Base-by-base conservation (phyloP, 2,113 vertebrate species). In the Machaerirhynchus nigripectus region DNA sequence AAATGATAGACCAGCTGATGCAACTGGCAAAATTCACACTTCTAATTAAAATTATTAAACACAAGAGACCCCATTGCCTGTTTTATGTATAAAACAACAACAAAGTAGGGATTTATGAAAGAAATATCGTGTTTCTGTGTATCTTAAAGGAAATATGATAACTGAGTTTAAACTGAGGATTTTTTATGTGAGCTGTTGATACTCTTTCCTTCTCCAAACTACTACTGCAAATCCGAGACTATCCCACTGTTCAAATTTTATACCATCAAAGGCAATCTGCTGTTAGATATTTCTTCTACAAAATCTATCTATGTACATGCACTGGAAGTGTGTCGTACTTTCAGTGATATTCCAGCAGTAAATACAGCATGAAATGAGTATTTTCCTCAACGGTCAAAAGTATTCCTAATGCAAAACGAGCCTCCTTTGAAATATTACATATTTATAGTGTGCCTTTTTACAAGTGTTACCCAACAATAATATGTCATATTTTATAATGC, bases 71-170 rank as follows among this genome's bases (percentile, higher is more conserved):
- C 82, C 76, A 95, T 83, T 97, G 93, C 95, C 79, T 92, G 93
- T 94, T 97, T 94, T 75, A 53, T 87, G 79, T 68, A 77, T 50
- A 82, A 97, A 97, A 95, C 93, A 97, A 95, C 79, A 97, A 95
- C 93, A 96, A 96, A 93, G 75, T 83, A 74, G 85, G 17, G 60
- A 87, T 94, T 88, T 90, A 90, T 81, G 90, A 90, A 94, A 95
- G 83, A 91, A 88, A 91, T 85, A 84, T 27, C 50, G 1, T 52
- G 40, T 52, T 94, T 85, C 87, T 93, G 90, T 69, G 63, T 73
- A 50, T 96, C 75, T 91, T 91, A 88, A 93, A 88, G 68, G 71
- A 91, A 94, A 95, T 79, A 96, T 80, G 84, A 93, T 75, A 95
- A 94, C 4, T 75, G 56, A 90, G 91, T 94, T 87, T 55, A 70